phyloP scores from a whole-genome alignment of 2,797 vertebrate genomes.

The Tangara arthus region DNA sequence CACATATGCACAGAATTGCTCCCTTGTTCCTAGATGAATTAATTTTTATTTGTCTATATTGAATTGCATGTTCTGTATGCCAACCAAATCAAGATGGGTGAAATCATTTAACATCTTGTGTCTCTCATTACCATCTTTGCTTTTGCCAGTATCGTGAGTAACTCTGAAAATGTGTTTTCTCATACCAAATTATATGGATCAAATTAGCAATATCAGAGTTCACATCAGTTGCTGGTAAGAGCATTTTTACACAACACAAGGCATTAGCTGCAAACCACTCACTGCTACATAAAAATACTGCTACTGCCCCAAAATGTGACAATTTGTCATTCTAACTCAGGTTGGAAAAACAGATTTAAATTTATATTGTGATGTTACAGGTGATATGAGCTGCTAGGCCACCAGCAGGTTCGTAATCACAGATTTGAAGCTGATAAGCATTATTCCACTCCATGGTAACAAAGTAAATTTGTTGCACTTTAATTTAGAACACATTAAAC shows the following conservation, averaged over 20 bases:
- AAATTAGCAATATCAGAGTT: neutral
- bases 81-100: neutral
- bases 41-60: constrained; percentile 15
- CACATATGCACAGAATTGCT: neutral
- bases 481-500: neutral
- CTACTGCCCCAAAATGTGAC: neutral
- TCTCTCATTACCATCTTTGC: neutral
- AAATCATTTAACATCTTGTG: neutral
- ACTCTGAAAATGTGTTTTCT: neutral
- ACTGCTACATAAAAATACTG: neutral
- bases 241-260: neutral
- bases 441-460: neutral
- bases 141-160: neutral
- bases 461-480: neutral
- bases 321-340: neutral
- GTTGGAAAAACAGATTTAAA: neutral
- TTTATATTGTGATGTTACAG: neutral
- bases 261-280: neutral
- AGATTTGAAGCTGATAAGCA: neutral
- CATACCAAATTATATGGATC: neutral
- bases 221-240: neutral
- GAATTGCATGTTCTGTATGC: neutral
- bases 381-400: neutral
- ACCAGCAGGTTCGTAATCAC: neutral
- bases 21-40: constrained; percentile 27